Base-by-base conservation (phyloP, 2,888 invertebrate genomes). In the Exephanes ischioxanthus region DNA sequence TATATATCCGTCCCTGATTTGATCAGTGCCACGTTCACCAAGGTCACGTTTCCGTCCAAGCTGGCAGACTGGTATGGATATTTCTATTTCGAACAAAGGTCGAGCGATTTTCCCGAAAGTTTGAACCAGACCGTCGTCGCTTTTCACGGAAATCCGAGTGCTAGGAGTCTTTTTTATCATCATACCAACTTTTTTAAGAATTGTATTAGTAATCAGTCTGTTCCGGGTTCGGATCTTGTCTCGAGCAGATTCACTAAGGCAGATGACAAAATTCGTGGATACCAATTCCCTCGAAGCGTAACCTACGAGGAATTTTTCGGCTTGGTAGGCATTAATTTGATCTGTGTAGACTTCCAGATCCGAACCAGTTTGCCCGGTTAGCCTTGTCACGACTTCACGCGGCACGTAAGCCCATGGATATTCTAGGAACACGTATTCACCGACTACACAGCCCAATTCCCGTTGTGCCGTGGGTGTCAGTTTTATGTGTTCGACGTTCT, bases 261-360 rank as follows among this genome's bases (percentile, higher is more conserved):
- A 97, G 45, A 97, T 94, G 77, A 96, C 96, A 90, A 96, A 97
- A 45, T 97, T 96, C 90, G 96, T 96, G 3, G 94, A 94, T 75
- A 95, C 95, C 0, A 96, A 94, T 89, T 96, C 96, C 61, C 95
- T 95, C 0, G 96, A 95, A 16, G 96, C 95, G 89, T 96, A 97
- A 0, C 97, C 97, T 76, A 97, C 90, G 0, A 97, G 93, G 4
- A 96, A 91, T 30, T 86, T 70, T 7, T 88, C 78, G 7, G 73
- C 68, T 16, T 87, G 66, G 71, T 90, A 92, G 3, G 80, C 78
- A 4, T 85, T 71, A 16, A 93, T 89, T 16, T 73, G 80, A 3
- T 90, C 90, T 9, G 37, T 80, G 55, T 88, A 83, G 14, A 68
- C 22, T 0, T 90, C 85, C 16, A 94, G 45, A 3, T 88, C 78